Percentiles rank a stretch among this genome's conserved stretches.
phyloP scores from a whole-genome alignment of 2,113 vertebrate genomes.

The Forbesichthys papilliferus region DNA sequence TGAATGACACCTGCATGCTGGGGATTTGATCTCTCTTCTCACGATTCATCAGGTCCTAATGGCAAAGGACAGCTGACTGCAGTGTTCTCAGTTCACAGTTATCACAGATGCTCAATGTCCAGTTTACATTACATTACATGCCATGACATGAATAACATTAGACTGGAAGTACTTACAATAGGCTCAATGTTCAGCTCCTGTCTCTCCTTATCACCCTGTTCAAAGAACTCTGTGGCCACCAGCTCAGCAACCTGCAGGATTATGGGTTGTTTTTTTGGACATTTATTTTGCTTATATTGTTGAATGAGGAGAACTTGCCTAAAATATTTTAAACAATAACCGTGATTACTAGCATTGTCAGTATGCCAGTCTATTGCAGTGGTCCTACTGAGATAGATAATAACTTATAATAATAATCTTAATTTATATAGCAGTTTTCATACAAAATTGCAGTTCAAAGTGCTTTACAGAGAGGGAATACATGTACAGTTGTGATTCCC shows the following conservation, averaged over 20 bases:
- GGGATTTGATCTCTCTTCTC: conserved; percentile 98
- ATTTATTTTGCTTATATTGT: background rate
- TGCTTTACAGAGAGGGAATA: no score
- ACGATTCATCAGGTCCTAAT: conserved; percentile 96
- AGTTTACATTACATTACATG: background rate
- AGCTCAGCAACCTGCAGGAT: conserved; percentile 91
- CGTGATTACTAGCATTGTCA: no score
- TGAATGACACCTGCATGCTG: conserved; percentile 98
- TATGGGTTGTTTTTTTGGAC: background rate
- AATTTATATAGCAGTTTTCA: no score
- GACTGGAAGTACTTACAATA: conserved; percentile 79
- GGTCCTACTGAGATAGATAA: no score
- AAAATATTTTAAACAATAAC: background rate
- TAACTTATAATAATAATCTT: no score
- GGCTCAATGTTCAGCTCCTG: conserved; percentile 94
- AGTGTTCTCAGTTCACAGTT: no score
- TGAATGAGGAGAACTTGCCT: background rate
- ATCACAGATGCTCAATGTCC: background rate
- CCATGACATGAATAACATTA: background rate
- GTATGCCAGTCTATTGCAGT: no score
- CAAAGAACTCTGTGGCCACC: conserved; percentile 95
- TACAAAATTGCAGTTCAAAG: no score
- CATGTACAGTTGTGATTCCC: no score
- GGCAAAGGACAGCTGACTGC: conserved; percentile 17
- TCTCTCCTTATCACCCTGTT: conserved; percentile 96